phyloP scores from a whole-genome alignment of 2,797 vertebrate genomes.

The Argyrosomus regius region DNA sequence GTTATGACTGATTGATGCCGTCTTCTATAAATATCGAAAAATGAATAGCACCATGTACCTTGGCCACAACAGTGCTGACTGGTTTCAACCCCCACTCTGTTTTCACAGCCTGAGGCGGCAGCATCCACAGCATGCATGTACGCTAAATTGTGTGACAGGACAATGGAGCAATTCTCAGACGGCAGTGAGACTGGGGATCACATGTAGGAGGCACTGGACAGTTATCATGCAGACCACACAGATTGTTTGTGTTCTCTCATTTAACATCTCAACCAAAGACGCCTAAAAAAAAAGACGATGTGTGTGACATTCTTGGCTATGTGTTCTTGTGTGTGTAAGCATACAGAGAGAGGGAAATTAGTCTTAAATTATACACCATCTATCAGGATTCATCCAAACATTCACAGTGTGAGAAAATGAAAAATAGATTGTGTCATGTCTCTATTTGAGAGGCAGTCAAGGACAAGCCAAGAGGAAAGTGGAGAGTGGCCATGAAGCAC shows the following conservation, averaged over 20 bases:
- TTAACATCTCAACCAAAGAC: not conserved
- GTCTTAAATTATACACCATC: not conserved
- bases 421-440: constrained; percentile 12
- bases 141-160: constrained; percentile 31
- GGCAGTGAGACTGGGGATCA: constrained; percentile 33
- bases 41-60: not conserved
- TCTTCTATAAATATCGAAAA: constrained; percentile 8
- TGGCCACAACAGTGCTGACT: constrained; percentile 12
- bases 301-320: not conserved
- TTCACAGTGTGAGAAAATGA: constrained; percentile 1
- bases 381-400: constrained; percentile 9
- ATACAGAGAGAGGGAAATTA: constrained; percentile 1
- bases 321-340: not conserved
- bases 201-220: constrained; percentile 25
- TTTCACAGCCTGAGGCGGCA: constrained; percentile 34
- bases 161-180: constrained; percentile 58
- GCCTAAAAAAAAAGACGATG: not conserved
- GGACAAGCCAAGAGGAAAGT: constrained; percentile 12
- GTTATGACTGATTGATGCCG: not conserved
- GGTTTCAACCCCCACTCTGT: constrained; percentile 24
- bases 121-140: constrained; percentile 28
- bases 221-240: not conserved
- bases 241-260: not conserved
- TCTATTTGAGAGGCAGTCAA: constrained; percentile 19
- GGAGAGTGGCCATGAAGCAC: constrained; percentile 1